Conservation (phyloP, 2,888 invertebrate species). For the Agrypnus murinus region DNA sequence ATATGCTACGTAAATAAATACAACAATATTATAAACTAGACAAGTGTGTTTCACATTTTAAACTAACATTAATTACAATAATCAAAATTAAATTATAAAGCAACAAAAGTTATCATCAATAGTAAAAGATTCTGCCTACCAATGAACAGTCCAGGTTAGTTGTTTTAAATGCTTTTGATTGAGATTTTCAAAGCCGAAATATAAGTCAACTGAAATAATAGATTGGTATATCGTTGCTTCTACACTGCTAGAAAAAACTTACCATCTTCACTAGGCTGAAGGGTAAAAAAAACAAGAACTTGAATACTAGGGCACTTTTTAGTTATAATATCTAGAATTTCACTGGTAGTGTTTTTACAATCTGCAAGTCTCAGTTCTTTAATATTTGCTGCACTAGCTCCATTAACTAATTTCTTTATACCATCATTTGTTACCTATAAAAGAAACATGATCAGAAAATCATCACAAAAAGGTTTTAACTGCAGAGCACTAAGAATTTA, state of each 20-base stretch:
- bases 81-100: not conserved
- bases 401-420: slow-evolving; percentile 60
- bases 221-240: too few species aligned
- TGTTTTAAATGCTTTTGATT: slow-evolving; percentile 62
- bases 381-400: slow-evolving; percentile 61
- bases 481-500: too few species aligned
- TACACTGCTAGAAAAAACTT: slow-evolving; percentile 1
- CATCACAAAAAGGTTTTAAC: too few species aligned
- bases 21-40: too few species aligned
- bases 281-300: slow-evolving; percentile 62
- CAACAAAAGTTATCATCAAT: not conserved
- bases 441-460: too few species aligned
- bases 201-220: too few species aligned
- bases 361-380: slow-evolving; percentile 65
- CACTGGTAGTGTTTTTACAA: slow-evolving; percentile 54
- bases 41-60: too few species aligned
- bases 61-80: too few species aligned
- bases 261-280: slow-evolving; percentile 25
- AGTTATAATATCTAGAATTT: slow-evolving; percentile 62
- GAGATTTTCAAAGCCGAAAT: slow-evolving; percentile 49
- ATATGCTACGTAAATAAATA: too few species aligned
- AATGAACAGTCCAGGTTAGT: slow-evolving; percentile 61
- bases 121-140: slow-evolving; percentile 19
- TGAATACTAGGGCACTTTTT: slow-evolving; percentile 64
- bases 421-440: slow-evolving; percentile 65